Base-by-base conservation (phyloP, 2,888 invertebrate species). In the Acronicta psi region DNA sequence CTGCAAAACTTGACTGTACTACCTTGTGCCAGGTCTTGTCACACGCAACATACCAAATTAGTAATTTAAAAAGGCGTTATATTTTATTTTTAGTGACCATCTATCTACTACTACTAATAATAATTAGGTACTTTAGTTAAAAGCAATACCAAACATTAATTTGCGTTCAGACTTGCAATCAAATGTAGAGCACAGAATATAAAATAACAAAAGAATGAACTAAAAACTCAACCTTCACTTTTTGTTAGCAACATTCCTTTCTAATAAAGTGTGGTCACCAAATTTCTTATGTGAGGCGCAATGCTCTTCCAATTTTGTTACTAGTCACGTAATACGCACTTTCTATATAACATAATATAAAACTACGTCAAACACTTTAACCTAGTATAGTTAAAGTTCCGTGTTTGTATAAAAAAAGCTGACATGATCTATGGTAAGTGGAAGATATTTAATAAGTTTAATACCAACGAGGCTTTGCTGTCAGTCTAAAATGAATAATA, bases 241-340 rank as follows among this genome's bases (percentile, higher is more conserved):
- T 57, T 49, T n/a, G n/a, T 1, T 8, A 1, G 11, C 18, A 14
- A 20, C 38, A 40, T 59, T 57, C 50, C 43, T 31, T 53, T 55
- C 50, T 29, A 53, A 34, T 20, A 46, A 31, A 45, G n/a, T 56
- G 40, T 43, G 44, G 31, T 57, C 37, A 49, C 38, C 47, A 51
- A 64, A 75, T 68, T 51, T 55, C 47, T 40, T 53, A 57, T 49
- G 58, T 55, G 17, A 47, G 40, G 38, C 47, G 53, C 29, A 44
- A 56, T 61, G 34, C 47, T 59, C 37, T 41, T 58, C 59, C 47
- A 52, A 64, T 75, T 59, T 53, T n/a, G 9, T 60, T 64, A 49
- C 70, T 17, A 50, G 69, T 73, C 74, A 75, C 74, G 73, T 75
- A 69, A 56, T 17, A 46, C 47, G 57, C 20, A 66, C 73, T 75